Evolutionary conservation across 2,113 vertebrate genomes (phyloP).

Genomic region (Formicarius rufipectus): DNA sequence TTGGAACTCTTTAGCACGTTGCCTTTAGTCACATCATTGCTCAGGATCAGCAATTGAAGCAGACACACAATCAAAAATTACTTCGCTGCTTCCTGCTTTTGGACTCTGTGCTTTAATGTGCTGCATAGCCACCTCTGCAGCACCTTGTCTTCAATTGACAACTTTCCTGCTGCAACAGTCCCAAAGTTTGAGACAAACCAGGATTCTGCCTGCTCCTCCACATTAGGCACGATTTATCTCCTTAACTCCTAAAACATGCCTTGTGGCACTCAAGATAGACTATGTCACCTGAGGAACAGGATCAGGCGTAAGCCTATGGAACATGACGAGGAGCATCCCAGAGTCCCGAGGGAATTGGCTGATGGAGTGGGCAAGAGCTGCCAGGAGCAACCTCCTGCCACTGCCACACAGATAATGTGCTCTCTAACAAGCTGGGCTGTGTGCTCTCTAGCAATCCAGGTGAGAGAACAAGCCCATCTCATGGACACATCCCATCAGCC

Average conservation of each 20-base stretch:
- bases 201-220: not conserved
- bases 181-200: too few species aligned
- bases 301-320: not conserved
- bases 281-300: not conserved
- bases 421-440: not conserved
- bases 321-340: not conserved
- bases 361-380: not conserved
- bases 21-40: too few species aligned
- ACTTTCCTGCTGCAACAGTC: too few species aligned
- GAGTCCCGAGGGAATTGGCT: not conserved
- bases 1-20: too few species aligned
- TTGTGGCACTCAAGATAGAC: not conserved
- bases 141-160: too few species aligned
- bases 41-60: too few species aligned
- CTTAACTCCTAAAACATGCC: not conserved
- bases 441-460: not conserved
- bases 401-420: not conserved
- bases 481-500: not conserved
- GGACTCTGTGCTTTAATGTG: too few species aligned
- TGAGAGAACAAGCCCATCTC: not conserved
- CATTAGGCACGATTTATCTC: not conserved
- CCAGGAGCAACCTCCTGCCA: not conserved
- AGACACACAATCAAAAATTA: too few species aligned
- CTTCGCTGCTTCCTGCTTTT: too few species aligned
- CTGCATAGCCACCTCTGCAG: too few species aligned